Evolutionary conservation across 2,113 vertebrate species (phyloP).

Genomic region (Prietella phreatophila): DNA sequence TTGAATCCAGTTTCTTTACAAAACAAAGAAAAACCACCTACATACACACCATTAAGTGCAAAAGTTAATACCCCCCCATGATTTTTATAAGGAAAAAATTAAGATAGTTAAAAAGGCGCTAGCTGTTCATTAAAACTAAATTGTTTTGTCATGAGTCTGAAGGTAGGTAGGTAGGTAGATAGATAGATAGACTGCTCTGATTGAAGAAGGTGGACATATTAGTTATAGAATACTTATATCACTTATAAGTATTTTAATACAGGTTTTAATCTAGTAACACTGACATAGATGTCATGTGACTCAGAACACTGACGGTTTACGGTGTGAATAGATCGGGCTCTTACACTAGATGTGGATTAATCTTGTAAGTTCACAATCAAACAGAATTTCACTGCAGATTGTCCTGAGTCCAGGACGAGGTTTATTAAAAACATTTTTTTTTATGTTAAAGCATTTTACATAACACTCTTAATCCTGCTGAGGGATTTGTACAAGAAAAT

Average conservation of each 20-base stretch:
- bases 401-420: not conserved
- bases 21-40: no score
- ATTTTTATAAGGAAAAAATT: not conserved
- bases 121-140: no score
- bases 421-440: slow-evolving; percentile 7
- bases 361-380: not conserved
- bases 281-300: not conserved
- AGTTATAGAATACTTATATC: not conserved
- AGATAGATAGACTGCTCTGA: not conserved
- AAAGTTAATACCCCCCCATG: not conserved
- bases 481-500: slow-evolving; percentile 34
- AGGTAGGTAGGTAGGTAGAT: not conserved
- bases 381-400: not conserved
- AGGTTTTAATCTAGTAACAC: not conserved
- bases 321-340: not conserved
- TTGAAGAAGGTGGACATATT: not conserved
- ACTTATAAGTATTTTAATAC: not conserved
- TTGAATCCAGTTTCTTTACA: not conserved
- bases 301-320: not conserved
- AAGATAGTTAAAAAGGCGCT: no score
- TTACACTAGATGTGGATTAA: not conserved
- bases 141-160: no score
- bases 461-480: slow-evolving; percentile 26
- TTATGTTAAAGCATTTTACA: slow-evolving; percentile 19
- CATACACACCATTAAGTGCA: not conserved